These are phyloP conservation scores for Cygnus atratus DNA, from an alignment of 2,113 vertebrate genomes.

Conservation along the genomic window DNA sequence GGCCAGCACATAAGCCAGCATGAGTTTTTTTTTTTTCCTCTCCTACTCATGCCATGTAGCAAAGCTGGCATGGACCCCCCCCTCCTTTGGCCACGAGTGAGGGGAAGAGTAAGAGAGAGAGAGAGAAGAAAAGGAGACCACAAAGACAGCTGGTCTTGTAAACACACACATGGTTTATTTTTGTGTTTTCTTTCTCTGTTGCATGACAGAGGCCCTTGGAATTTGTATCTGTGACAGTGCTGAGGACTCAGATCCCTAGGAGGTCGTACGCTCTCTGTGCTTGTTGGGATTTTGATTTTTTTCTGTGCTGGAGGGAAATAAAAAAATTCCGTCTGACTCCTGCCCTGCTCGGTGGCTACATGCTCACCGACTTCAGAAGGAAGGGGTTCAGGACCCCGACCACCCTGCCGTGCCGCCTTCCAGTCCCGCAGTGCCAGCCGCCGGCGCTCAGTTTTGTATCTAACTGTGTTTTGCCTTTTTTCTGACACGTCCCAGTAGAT, in stretches of 20 bases:
- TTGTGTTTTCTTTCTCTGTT: slow-evolving; percentile 42
- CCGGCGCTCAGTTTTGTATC: background rate
- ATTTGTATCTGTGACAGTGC: slow-evolving; percentile 28
- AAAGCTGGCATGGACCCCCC: background rate
- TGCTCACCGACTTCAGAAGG: background rate
- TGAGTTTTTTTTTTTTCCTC: background rate
- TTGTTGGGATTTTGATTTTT: background rate
- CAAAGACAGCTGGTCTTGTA: slow-evolving; percentile 56
- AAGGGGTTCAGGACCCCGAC: background rate
- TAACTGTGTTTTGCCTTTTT: background rate
- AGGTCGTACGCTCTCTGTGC: background rate
- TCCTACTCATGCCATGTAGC: background rate
- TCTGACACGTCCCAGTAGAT: background rate
- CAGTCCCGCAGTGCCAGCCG: background rate
- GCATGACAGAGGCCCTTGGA: slow-evolving; percentile 24
- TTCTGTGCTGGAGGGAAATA: background rate
- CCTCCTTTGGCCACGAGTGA: background rate
- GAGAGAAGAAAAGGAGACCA: background rate
- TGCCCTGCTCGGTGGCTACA: background rate
- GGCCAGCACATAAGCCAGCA: background rate
- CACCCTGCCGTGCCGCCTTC: background rate
- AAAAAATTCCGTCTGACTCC: background rate
- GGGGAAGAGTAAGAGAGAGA: background rate
- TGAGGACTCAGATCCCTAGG: slow-evolving; percentile 13
- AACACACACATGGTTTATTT: slow-evolving; percentile 44